phyloP scores from a whole-genome alignment of 1,140 invertebrate species.

The Scaptomyza pallida region DNA sequence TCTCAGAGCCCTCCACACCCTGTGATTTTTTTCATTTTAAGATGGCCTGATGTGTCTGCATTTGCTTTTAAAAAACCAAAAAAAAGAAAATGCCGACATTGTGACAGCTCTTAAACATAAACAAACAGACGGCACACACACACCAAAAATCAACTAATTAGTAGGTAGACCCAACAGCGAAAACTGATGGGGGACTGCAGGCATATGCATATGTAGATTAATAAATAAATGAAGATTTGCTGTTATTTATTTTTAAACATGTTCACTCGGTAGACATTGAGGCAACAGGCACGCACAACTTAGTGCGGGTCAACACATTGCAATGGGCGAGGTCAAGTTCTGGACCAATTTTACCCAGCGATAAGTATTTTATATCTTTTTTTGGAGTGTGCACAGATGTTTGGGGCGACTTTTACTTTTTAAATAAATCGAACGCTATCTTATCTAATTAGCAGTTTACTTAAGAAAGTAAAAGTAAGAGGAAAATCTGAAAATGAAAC shows the following conservation, averaged over 20 bases:
- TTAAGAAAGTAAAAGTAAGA: not conserved
- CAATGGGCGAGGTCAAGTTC: conserved; percentile 57
- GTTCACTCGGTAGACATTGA: conserved; percentile 28
- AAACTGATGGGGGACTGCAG: conserved; percentile 34
- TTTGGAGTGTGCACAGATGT: not conserved
- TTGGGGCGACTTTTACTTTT: conserved; percentile 7
- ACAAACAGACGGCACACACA: conserved; percentile 56
- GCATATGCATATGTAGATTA: conserved; percentile 43
- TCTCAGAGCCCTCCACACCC: not conserved
- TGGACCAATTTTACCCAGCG: conserved; percentile 15
- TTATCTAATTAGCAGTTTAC: conserved; percentile 11
- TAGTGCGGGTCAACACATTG: conserved; percentile 53
- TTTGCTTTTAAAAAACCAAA: conserved; percentile 44
- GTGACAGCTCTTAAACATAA: conserved; percentile 69
- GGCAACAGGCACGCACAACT: conserved; percentile 46
- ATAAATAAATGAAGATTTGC: conserved; percentile 77
- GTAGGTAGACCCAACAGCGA: conserved; percentile 22
- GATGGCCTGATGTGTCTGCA: conserved; percentile 32
- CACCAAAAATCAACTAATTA: conserved; percentile 57
- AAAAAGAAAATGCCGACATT: conserved; percentile 40
- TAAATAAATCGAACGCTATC: not conserved
- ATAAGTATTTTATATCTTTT: not conserved
- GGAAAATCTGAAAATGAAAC: not conserved
- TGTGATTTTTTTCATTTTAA: not conserved
- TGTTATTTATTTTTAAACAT: conserved; percentile 78